Evolutionary conservation across 2,888 invertebrate genomes (phyloP).

Genomic region (Eulithis prunata): DNA sequence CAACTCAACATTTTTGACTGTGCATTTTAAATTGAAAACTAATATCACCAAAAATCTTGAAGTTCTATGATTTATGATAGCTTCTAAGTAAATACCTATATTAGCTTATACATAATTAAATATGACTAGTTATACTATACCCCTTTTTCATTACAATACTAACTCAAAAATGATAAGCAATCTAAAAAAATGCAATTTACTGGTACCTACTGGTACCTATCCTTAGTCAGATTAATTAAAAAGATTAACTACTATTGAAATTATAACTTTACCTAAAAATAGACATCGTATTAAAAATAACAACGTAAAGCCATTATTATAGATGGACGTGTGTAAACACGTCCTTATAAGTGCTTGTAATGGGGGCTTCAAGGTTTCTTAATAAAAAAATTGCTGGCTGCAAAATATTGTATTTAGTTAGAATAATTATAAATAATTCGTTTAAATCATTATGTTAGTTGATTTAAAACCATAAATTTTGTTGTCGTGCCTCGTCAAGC

Average conservation of each 20-base stretch:
- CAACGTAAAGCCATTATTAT: constrained; percentile 3
- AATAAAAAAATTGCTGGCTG: background rate
- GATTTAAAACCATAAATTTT: background rate
- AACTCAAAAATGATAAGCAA: no score
- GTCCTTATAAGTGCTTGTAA: constrained; percentile 1
- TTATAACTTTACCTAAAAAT: background rate
- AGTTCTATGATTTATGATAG: constrained; percentile 1
- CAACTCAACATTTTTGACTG: no score
- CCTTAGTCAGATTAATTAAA: constrained; percentile 16
- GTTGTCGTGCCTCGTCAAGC: background rate
- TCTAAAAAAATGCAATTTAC: constrained; percentile 1
- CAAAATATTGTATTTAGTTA: background rate
- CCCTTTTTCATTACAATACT: no score
- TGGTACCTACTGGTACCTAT: background rate
- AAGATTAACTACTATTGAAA: constrained; percentile 8
- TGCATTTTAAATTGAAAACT: no score
- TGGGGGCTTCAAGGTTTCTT: background rate
- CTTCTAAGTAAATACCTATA: no score
- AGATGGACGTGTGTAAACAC: constrained; percentile 2
- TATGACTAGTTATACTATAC: no score
- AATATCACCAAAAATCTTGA: background rate
- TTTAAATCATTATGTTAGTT: background rate
- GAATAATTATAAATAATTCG: background rate
- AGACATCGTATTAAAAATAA: background rate
- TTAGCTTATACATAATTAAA: no score